A percentile compares a stretch with the other conserved stretches of the same genome.
Conservation (phyloP, 2,797 vertebrate genomes). For the Acropternis orthonyx region DNA sequence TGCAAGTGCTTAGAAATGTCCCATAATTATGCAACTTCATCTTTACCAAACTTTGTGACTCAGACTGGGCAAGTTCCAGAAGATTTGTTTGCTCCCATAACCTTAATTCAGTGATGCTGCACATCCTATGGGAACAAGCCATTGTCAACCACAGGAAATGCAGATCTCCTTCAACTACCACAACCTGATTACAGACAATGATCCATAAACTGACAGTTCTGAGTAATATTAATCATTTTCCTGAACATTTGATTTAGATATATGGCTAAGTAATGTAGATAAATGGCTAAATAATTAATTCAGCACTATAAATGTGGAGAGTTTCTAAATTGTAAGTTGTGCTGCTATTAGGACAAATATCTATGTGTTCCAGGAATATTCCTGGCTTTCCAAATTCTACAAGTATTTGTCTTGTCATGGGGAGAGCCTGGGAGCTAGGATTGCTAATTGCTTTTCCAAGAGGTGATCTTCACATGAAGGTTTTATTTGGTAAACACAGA, state of each 20-base stretch:
- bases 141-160: constrained; percentile 28
- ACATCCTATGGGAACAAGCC: constrained; percentile 20
- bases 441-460: background rate
- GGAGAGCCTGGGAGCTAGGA: background rate
- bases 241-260: background rate
- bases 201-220: constrained; percentile 1
- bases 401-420: background rate
- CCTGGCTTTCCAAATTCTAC: background rate
- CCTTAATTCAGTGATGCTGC: background rate
- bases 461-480: background rate
- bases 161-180: background rate
- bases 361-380: background rate
- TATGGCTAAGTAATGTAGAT: background rate
- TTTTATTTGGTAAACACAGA: background rate
- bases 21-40: background rate
- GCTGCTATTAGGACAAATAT: background rate
- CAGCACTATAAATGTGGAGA: background rate
- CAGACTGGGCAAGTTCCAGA: background rate
- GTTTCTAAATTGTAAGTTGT: background rate
- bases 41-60: constrained; percentile 4
- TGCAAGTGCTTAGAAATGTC: background rate
- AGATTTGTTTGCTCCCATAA: constrained; percentile 2
- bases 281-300: background rate
- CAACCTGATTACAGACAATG: constrained; percentile 1
- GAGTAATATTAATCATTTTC: background rate